Percentiles rank a stretch among this genome's conserved stretches.
These are phyloP conservation scores for Scomber colias DNA, from an alignment of 2,113 vertebrate genomes.

Conservation along the genomic window DNA sequence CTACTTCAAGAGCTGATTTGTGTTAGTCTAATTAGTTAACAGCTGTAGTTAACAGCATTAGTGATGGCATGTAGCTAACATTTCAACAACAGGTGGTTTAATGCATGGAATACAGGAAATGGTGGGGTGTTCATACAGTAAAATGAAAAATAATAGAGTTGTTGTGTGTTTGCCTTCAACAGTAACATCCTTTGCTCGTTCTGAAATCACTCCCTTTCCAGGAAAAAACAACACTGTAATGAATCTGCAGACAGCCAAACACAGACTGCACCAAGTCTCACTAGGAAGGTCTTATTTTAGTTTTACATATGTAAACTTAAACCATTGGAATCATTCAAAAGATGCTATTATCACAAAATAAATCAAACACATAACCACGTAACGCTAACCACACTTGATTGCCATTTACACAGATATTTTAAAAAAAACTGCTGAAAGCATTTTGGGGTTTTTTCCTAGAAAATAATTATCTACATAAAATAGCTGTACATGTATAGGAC, in stretches of 20 bases:
- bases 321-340: not conserved
- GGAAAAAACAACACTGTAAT: too few species aligned
- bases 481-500: not conserved
- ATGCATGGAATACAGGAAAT: too few species aligned
- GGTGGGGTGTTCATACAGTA: too few species aligned
- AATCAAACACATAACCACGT: not conserved
- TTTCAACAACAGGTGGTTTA: too few species aligned
- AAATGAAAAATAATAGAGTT: too few species aligned
- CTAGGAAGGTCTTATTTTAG: not conserved
- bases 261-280: not conserved
- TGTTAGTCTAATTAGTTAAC: constrained; percentile 2
- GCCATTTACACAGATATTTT: not conserved
- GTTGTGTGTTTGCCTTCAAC: too few species aligned
- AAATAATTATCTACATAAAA: not conserved
- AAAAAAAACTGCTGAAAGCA: not conserved
- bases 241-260: not conserved
- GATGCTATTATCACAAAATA: not conserved
- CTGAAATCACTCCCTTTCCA: too few species aligned
- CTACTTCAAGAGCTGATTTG: not conserved
- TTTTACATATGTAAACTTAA: not conserved
- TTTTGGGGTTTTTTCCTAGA: not conserved
- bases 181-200: too few species aligned
- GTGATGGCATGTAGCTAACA: not conserved
- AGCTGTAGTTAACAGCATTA: not conserved
- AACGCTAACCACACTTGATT: too few species aligned